These are phyloP conservation scores for Jordanella pulchra DNA, from an alignment of 2,797 vertebrate genomes.

Conservation along the genomic window DNA sequence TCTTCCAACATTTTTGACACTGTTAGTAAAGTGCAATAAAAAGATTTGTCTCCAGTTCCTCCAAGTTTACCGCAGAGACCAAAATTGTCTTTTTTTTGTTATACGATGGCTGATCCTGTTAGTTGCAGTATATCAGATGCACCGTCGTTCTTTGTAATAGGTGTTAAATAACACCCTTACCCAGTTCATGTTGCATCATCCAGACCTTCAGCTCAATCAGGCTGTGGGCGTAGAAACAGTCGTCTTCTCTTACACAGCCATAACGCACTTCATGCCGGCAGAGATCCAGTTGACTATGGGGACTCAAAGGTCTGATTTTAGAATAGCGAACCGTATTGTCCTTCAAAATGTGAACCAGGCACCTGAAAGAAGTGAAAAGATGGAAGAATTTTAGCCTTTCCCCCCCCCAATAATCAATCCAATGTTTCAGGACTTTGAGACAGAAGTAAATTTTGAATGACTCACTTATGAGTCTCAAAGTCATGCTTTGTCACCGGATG, in stretches of 20 bases:
- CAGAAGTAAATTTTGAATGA: conserved; percentile 24
- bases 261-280: conserved; percentile 96
- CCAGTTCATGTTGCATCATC: conserved; percentile 92
- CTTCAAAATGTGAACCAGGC: conserved; percentile 95
- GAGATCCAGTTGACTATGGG: conserved; percentile 87
- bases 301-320: conserved; percentile 87
- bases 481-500: conserved; percentile 92
- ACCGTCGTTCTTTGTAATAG: neutral
- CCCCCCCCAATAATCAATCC: too few species aligned
- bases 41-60: neutral
- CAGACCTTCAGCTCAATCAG: conserved; percentile 96
- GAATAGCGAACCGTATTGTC: conserved; percentile 92
- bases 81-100: neutral
- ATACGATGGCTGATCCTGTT: neutral
- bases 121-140: neutral
- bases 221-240: conserved; percentile 95
- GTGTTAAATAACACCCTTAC: conserved; percentile 60
- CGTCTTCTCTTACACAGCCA: conserved; percentile 92
- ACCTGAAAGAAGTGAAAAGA: conserved; percentile 75
- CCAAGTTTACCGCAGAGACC: neutral
- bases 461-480: conserved; percentile 96
- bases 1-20: too few species aligned
- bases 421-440: neutral
- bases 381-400: too few species aligned
- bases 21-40: too few species aligned